Evolutionary conservation across 2,113 vertebrate genomes (phyloP).

Genomic region (Boulengeromyrus knoepffleri): DNA sequence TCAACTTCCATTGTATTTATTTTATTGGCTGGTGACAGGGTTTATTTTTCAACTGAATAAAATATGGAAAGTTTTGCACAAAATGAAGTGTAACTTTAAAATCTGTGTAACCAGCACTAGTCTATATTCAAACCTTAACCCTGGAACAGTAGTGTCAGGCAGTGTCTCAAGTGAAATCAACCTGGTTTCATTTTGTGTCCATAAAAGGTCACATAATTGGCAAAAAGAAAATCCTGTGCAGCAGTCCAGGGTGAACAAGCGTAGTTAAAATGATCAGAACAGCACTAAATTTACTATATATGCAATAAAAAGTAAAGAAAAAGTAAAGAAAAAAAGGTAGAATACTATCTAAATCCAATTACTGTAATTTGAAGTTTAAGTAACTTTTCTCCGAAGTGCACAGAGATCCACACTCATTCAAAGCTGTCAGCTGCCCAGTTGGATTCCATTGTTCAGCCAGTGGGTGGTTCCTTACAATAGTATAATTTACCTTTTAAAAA

Average conservation of each 20-base stretch:
- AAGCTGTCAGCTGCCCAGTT: neutral
- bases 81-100: neutral
- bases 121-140: neutral
- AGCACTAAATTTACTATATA: neutral
- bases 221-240: neutral
- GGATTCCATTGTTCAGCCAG: neutral
- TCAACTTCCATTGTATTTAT: neutral
- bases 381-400: neutral
- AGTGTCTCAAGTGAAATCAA: neutral
- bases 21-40: neutral
- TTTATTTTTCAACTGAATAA: neutral
- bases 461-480: neutral
- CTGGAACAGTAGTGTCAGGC: neutral
- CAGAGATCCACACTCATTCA: neutral
- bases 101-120: neutral
- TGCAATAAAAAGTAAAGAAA: neutral
- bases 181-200: neutral
- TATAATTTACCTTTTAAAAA: neutral
- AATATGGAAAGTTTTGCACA: neutral
- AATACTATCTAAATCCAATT: neutral
- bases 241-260: neutral
- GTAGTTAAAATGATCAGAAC: neutral
- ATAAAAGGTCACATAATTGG: neutral
- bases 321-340: neutral
- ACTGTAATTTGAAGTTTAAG: neutral